A percentile compares a stretch with the other conserved stretches of the same genome.
phyloP scores from a whole-genome alignment of 92 coral and sea anemone species.

The Diadumene lineata region DNA sequence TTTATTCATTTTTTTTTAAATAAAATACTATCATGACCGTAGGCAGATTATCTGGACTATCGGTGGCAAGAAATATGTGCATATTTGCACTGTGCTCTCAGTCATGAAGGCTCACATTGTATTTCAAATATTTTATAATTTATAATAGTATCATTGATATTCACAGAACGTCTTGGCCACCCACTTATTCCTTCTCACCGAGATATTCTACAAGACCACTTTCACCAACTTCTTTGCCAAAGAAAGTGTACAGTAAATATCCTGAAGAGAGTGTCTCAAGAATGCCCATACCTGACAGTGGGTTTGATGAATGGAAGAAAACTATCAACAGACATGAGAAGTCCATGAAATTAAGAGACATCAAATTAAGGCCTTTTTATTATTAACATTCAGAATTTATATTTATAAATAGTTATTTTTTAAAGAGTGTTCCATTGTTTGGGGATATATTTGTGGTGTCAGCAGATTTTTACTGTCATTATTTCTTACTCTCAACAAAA shows the following conservation, averaged over 20 bases:
- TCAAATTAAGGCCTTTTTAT: constrained; percentile 19
- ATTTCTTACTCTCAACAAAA: too few species aligned
- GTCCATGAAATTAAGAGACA: constrained; percentile 29
- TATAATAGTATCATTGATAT: background rate
- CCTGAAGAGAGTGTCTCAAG: constrained; percentile 57
- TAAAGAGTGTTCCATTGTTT: too few species aligned
- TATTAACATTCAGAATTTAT: background rate
- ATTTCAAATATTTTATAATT: background rate
- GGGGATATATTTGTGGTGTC: too few species aligned
- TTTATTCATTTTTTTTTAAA: too few species aligned
- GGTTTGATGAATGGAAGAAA: constrained; percentile 78
- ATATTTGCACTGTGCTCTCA: too few species aligned
- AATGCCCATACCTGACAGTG: constrained; percentile 77
- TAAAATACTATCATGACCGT: too few species aligned
- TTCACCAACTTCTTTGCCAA: constrained; percentile 53
- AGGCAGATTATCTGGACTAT: too few species aligned
- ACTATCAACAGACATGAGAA: constrained; percentile 55
- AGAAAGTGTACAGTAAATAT: constrained; percentile 35
- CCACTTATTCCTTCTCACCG: constrained; percentile 31
- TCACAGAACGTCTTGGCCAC: constrained; percentile 74
- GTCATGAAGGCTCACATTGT: too few species aligned
- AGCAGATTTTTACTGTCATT: too few species aligned
- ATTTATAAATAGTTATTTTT: background rate
- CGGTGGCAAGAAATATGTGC: too few species aligned
- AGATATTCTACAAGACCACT: constrained; percentile 53